phyloP scores from a whole-genome alignment of 2,113 vertebrate genomes.

The Oceanodroma tethys region DNA sequence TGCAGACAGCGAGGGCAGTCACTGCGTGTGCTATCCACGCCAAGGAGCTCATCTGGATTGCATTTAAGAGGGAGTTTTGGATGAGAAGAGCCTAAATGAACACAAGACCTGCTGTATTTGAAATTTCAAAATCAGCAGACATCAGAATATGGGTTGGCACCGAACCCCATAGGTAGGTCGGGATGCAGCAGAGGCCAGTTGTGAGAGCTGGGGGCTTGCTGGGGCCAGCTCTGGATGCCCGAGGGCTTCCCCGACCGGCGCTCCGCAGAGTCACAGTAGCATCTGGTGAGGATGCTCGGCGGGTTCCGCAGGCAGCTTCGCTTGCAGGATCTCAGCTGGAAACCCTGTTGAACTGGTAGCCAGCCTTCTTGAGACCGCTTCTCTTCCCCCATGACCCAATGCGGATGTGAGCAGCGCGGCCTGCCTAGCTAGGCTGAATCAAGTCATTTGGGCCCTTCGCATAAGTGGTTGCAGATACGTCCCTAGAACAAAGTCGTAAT shows the following conservation, averaged over 20 bases:
- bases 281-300: background rate
- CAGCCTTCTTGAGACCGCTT: accelerated
- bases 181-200: background rate
- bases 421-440: background rate
- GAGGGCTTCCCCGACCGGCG: background rate
- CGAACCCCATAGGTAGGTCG: accelerated
- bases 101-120: background rate
- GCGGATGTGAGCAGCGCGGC: accelerated
- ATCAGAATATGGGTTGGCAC: background rate
- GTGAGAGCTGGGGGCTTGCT: background rate
- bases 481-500: background rate
- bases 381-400: accelerated
- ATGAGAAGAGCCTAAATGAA: background rate
- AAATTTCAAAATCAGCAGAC: background rate
- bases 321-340: background rate
- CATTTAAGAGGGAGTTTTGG: background rate
- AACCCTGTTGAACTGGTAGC: background rate
- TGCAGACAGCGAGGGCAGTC: background rate
- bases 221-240: background rate
- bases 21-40: accelerated
- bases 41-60: background rate
- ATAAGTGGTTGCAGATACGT: background rate
- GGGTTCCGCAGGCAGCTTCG: background rate
- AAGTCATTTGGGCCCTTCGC: background rate
- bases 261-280: background rate